Conservation (phyloP, 2,888 invertebrate genomes). For the Coleophora flavipennella region DNA sequence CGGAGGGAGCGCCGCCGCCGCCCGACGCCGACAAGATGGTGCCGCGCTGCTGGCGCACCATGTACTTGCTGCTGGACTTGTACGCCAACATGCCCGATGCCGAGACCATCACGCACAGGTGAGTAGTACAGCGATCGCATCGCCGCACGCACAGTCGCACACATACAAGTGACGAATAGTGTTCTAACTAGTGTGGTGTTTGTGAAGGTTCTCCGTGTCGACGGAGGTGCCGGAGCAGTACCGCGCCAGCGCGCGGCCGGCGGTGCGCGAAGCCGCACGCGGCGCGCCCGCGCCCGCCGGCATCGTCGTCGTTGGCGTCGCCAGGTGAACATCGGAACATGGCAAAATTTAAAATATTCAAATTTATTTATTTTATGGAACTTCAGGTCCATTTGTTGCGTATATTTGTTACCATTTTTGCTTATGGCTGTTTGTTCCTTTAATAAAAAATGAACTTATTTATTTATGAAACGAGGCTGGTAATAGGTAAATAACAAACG, state of each 20-base stretch:
- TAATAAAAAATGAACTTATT: no score
- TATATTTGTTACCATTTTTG: no score
- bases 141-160: no score
- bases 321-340: constrained; percentile 45
- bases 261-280: constrained; percentile 34
- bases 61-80: constrained; percentile 91
- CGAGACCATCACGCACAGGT: constrained; percentile 89
- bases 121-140: no score
- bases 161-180: no score
- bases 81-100: constrained; percentile 97
- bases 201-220: constrained; percentile 76
- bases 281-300: constrained; percentile 39
- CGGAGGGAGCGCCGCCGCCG: constrained; percentile 36
- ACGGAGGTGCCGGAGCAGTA: constrained; percentile 80
- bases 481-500: no score
- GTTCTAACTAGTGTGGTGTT: no score
- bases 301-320: constrained; percentile 88
- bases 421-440: no score
- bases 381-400: no score
- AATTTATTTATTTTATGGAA: no score
- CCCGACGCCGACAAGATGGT: constrained; percentile 49
- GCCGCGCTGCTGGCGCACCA: constrained; percentile 94
- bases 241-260: constrained; percentile 59
- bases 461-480: no score
- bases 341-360: no score